phyloP scores from a whole-genome alignment of 2,113 vertebrate genomes.

The Eudyptes chrysolophus region DNA sequence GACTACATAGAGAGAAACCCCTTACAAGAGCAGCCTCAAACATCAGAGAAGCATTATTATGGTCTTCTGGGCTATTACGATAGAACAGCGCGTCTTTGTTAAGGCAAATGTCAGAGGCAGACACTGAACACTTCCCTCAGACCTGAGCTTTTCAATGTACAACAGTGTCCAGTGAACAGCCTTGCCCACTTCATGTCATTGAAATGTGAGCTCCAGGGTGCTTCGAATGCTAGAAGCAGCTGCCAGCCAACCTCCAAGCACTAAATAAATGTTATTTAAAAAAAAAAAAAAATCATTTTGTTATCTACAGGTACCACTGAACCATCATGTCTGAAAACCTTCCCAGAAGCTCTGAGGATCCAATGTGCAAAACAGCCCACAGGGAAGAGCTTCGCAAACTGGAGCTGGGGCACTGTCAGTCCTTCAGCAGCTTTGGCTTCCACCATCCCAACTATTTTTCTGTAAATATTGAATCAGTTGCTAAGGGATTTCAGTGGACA shows the following conservation, averaged over 20 bases:
- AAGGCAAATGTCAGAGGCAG: conserved; percentile 10
- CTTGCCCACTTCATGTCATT: neutral
- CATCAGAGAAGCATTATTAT: neutral
- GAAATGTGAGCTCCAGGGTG: neutral
- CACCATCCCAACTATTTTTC: neutral
- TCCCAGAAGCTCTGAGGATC: neutral
- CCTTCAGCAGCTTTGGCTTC: neutral
- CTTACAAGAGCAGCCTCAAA: neutral
- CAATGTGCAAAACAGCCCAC: neutral
- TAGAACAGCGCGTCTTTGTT: conserved; percentile 9
- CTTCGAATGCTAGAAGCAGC: neutral
- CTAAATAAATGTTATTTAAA: neutral
- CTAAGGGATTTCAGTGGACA: conserved; percentile 55
- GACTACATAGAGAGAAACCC: neutral
- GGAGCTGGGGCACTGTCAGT: neutral
- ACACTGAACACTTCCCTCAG: neutral
- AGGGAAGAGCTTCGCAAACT: neutral
- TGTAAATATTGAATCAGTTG: conserved; percentile 58
- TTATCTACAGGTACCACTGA: conserved; percentile 31
- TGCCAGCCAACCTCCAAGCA: neutral
- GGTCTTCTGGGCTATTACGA: neutral
- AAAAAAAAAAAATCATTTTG: neutral
- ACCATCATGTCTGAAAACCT: neutral
- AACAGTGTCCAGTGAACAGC: neutral
- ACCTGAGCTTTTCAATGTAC: neutral